phyloP scores from a whole-genome alignment of 1,140 invertebrate species.

The Microplitis mediator region DNA sequence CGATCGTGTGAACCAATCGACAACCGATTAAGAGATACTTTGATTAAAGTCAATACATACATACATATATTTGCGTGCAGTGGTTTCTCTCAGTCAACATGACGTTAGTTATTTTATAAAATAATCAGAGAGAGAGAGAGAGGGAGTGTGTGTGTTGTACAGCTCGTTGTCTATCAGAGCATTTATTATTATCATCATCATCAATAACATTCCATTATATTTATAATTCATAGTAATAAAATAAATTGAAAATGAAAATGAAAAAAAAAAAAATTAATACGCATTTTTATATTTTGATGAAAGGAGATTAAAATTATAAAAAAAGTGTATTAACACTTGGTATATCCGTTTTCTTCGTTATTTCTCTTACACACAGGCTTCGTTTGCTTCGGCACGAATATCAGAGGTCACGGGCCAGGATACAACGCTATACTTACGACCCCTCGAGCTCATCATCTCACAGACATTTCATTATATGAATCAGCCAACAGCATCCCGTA shows the following conservation, averaged over 20 bases:
- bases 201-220: constrained; percentile 10
- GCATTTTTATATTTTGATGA: background rate
- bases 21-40: constrained; percentile 35
- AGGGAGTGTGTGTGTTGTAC: background rate
- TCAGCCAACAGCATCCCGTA: constrained; percentile 47
- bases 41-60: constrained; percentile 25
- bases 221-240: too few species aligned
- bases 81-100: constrained; percentile 18
- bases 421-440: constrained; percentile 57
- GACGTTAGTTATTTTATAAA: constrained; percentile 29
- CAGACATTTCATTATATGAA: constrained; percentile 59
- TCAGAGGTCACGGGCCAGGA: constrained; percentile 50
- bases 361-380: constrained; percentile 4
- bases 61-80: background rate
- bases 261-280: background rate
- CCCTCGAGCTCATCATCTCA: constrained; percentile 55
- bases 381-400: constrained; percentile 29
- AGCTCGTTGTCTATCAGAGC: too few species aligned
- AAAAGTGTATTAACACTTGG: background rate
- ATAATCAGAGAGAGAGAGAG: background rate
- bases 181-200: too few species aligned
- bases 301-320: background rate
- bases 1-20: constrained; percentile 31
- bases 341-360: constrained; percentile 10
- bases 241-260: constrained; percentile 22